phyloP scores from a whole-genome alignment of 2,888 invertebrate genomes.

The Drosophila formosana region DNA sequence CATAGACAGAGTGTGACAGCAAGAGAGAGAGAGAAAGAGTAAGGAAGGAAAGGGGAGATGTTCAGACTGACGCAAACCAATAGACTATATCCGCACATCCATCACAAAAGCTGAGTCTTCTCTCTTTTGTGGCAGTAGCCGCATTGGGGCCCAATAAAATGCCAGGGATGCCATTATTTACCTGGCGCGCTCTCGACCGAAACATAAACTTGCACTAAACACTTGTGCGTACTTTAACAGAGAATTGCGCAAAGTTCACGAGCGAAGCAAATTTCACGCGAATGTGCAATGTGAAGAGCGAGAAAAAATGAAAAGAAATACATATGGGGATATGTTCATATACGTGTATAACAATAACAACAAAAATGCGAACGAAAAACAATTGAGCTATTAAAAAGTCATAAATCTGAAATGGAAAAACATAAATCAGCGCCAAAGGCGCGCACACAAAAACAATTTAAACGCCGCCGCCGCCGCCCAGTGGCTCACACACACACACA shows the following conservation, averaged over 20 bases:
- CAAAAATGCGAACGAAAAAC: conserved; percentile 61
- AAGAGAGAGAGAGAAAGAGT: background rate
- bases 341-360: conserved; percentile 30
- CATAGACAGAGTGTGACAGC: background rate
- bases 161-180: conserved; percentile 49
- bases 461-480: conserved; percentile 49
- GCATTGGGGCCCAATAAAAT: conserved; percentile 50
- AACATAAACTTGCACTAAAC: conserved; percentile 51
- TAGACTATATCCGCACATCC: conserved; percentile 58
- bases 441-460: conserved; percentile 66
- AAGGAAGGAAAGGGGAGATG: background rate
- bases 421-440: conserved; percentile 75
- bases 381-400: conserved; percentile 79
- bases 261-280: conserved; percentile 76
- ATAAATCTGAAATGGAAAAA: conserved; percentile 78
- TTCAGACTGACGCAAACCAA: conserved; percentile 31
- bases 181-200: conserved; percentile 6
- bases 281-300: conserved; percentile 68
- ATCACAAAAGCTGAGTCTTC: conserved; percentile 47
- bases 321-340: background rate
- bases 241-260: conserved; percentile 71
- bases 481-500: conserved; percentile 45
- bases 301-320: conserved; percentile 24
- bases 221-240: conserved; percentile 40
- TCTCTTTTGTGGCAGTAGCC: conserved; percentile 31